These are phyloP conservation scores for Noctua comes DNA, from an alignment of 2,888 invertebrate species.

Conservation along the genomic window DNA sequence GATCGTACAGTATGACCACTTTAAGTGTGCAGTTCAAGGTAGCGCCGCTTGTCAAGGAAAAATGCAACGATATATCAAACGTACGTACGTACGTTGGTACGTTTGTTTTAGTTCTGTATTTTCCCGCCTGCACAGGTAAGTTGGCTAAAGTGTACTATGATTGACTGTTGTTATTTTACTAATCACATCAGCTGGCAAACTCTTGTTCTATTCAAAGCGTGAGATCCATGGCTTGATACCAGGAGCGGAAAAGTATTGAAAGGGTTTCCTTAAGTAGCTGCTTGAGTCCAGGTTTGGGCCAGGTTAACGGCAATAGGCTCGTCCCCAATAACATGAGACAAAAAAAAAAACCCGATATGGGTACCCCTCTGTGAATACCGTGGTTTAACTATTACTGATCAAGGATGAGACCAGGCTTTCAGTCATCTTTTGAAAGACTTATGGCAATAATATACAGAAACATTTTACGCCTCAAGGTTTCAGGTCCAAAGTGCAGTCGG, in stretches of 20 bases:
- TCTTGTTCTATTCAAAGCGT: too few species aligned
- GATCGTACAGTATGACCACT: too few species aligned
- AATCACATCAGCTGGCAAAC: too few species aligned
- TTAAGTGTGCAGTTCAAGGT: too few species aligned
- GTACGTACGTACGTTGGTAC: too few species aligned
- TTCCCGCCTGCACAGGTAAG: too few species aligned
- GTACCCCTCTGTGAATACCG: not conserved
- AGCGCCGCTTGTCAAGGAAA: too few species aligned
- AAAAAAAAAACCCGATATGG: not conserved
- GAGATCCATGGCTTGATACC: not conserved
- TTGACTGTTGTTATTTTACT: too few species aligned
- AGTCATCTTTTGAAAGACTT: conserved; percentile 13
- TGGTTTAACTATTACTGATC: not conserved
- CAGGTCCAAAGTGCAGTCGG: conserved; percentile 98
- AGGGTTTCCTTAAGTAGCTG: not conserved
- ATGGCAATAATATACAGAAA: conserved; percentile 38
- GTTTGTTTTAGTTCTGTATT: too few species aligned
- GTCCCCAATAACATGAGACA: not conserved
- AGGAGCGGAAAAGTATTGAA: not conserved
- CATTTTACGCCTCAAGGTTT: conserved; percentile 10
- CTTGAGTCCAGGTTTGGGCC: not conserved
- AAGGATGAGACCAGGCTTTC: not conserved
- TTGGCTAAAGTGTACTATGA: not conserved
- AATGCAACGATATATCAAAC: too few species aligned
- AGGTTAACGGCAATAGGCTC: not conserved